phyloP scores from a whole-genome alignment of 1,140 invertebrate species.

The Hermetia illucens region DNA sequence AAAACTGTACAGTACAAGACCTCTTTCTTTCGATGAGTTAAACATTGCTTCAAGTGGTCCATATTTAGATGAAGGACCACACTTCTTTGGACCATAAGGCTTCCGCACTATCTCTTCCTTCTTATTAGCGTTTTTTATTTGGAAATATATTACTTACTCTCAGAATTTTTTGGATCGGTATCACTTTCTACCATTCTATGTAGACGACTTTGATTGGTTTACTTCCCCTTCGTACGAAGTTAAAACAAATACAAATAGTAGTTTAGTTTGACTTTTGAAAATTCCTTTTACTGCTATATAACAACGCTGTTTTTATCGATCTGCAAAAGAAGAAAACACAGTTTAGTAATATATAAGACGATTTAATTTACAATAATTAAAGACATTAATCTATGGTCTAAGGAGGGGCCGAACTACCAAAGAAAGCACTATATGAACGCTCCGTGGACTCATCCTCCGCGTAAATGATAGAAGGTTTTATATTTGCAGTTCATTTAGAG shows the following conservation, averaged over 20 bases:
- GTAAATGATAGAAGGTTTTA: no score
- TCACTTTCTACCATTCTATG: conserved; percentile 71
- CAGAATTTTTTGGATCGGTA: conserved; percentile 52
- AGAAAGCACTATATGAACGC: no score
- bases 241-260: conserved; percentile 7
- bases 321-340: no score
- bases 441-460: no score
- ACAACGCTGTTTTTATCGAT: no score
- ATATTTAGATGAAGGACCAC: neutral
- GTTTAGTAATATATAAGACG: no score
- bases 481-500: no score
- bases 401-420: no score
- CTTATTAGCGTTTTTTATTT: neutral
- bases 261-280: conserved; percentile 8
- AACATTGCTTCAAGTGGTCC: neutral
- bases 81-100: conserved; percentile 3
- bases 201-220: conserved; percentile 29
- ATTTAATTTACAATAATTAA: no score
- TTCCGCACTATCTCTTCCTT: neutral
- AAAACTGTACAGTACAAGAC: neutral
- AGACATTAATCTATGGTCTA: no score
- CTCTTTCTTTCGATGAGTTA: neutral
- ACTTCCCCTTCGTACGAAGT: conserved; percentile 20
- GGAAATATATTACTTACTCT: conserved; percentile 39
- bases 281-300: no score